A percentile compares a stretch with the other conserved stretches of the same genome.
Evolutionary conservation across 2,797 vertebrate species (phyloP).

Genomic region (Propithecus perrieri): DNA sequence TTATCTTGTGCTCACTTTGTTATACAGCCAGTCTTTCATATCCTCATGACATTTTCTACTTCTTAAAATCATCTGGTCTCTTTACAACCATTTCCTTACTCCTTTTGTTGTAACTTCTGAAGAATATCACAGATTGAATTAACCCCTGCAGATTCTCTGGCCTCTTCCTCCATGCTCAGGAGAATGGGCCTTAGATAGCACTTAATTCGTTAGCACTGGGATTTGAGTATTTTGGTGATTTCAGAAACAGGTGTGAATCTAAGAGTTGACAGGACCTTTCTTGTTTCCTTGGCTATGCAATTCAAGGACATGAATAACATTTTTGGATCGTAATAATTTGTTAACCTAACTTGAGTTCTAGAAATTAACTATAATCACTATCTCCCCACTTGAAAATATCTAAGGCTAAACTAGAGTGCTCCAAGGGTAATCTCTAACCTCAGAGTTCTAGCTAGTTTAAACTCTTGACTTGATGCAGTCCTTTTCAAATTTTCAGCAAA

Average conservation of each 20-base stretch:
- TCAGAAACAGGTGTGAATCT: constrained; percentile 27
- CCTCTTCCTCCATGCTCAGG: background rate
- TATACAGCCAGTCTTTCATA: background rate
- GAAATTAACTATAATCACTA: background rate
- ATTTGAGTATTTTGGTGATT: background rate
- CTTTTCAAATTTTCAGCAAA: background rate
- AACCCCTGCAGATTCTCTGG: background rate
- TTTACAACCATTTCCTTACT: background rate
- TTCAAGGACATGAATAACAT: constrained; percentile 1
- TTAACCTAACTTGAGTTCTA: background rate
- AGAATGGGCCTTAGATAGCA: background rate
- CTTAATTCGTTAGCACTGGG: background rate
- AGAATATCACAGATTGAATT: background rate
- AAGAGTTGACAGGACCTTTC: background rate
- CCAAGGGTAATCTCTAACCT: too few species aligned
- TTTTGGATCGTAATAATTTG: background rate
- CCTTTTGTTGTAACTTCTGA: background rate
- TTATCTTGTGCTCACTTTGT: background rate
- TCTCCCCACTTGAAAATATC: background rate
- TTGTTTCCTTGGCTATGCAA: background rate
- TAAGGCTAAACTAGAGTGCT: background rate
- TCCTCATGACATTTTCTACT: background rate
- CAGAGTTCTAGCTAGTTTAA: background rate
- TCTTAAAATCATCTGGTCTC: background rate
- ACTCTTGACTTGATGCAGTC: background rate